A percentile compares a stretch with the other conserved stretches of the same genome.
phyloP scores from a whole-genome alignment of 2,888 invertebrate species.

The Apotomis turbidana region DNA sequence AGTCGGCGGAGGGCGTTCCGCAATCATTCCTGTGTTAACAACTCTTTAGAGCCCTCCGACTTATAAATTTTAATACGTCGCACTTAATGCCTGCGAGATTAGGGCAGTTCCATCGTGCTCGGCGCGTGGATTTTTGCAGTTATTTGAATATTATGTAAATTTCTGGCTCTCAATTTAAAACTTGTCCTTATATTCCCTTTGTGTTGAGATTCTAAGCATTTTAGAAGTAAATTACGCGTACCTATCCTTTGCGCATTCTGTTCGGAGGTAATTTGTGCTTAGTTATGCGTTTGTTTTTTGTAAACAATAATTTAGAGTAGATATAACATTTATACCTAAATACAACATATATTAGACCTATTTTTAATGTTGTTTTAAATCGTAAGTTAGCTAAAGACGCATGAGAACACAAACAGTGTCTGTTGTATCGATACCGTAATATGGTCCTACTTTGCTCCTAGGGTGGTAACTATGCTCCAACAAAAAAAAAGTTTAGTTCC shows the following conservation, averaged over 20 bases:
- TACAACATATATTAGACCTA: too few species aligned
- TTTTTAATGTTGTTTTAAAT: too few species aligned
- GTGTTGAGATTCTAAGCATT: constrained; percentile 11
- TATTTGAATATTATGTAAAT: constrained; percentile 77
- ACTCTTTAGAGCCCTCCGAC: constrained; percentile 67
- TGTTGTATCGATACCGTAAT: too few species aligned
- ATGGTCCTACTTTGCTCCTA: too few species aligned
- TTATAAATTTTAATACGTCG: constrained; percentile 72
- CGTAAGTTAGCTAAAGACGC: too few species aligned
- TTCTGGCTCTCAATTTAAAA: constrained; percentile 33
- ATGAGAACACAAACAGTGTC: too few species aligned
- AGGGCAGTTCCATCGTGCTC: constrained; percentile 48
- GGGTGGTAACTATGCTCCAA: too few species aligned
- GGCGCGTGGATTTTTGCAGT: constrained; percentile 66
- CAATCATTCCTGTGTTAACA: constrained; percentile 80
- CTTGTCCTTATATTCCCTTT: constrained; percentile 28
- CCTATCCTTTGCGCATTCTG: not conserved
- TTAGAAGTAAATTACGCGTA: constrained; percentile 4
- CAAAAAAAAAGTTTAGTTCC: too few species aligned
- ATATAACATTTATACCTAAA: too few species aligned
- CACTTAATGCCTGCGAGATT: constrained; percentile 72
- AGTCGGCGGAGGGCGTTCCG: constrained; percentile 52
- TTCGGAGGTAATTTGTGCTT: not conserved
- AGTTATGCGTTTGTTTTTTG: not conserved
- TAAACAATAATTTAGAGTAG: too few species aligned